Evolutionary conservation across 2,888 invertebrate species (phyloP).

Genomic region (Xestobium rufovillosum): DNA sequence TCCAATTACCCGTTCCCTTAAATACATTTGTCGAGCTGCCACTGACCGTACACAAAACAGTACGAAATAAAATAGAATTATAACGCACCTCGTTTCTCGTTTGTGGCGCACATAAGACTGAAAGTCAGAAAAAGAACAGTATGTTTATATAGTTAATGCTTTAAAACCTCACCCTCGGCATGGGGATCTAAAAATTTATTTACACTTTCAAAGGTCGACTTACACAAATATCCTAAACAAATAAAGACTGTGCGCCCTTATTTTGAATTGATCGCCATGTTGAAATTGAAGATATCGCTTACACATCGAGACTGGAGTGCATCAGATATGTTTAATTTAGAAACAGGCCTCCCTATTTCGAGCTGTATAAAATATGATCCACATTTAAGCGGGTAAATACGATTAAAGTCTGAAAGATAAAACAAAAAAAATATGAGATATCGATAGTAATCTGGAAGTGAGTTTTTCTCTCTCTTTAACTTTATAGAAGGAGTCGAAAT

Average conservation of each 20-base stretch:
- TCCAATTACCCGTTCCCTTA: too few species aligned
- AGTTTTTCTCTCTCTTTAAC: too few species aligned
- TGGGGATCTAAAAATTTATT: slow-evolving; percentile 27
- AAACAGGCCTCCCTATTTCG: slow-evolving; percentile 24
- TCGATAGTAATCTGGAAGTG: too few species aligned
- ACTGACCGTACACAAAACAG: too few species aligned
- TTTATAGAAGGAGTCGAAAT: too few species aligned
- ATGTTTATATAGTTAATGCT: slow-evolving; percentile 27
- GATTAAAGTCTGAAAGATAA: too few species aligned
- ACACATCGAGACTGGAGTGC: slow-evolving; percentile 24
- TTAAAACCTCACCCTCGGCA: slow-evolving; percentile 20
- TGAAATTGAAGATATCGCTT: slow-evolving; percentile 29
- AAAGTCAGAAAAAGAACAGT: neutral
- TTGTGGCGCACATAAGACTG: too few species aligned
- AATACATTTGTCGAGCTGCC: too few species aligned
- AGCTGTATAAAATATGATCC: slow-evolving; percentile 2
- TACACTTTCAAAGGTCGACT: slow-evolving; percentile 35
- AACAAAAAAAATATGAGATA: too few species aligned
- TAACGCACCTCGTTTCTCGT: too few species aligned
- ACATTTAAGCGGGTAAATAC: too few species aligned
- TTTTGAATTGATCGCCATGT: slow-evolving; percentile 26
- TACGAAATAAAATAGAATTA: too few species aligned
- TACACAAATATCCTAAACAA: slow-evolving; percentile 38
- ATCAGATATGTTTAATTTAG: slow-evolving; percentile 22
- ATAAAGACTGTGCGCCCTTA: slow-evolving; percentile 35